Base-by-base conservation (phyloP, 37 sponge, comb jelly and placozoan genomes). In the Crambe crambe region DNA sequence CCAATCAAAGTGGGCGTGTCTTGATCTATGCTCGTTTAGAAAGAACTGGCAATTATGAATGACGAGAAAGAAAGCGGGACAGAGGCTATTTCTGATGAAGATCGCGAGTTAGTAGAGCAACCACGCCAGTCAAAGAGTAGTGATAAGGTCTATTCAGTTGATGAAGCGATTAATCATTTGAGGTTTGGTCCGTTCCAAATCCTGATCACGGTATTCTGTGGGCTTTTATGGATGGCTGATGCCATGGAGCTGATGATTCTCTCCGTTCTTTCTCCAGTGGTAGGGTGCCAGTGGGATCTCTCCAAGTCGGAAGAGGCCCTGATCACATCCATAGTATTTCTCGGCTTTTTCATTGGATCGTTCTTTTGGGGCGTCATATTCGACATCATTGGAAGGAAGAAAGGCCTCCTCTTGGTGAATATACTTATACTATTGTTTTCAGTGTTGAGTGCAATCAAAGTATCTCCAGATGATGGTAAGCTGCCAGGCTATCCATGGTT, bases 171-270 rank as follows among this genome's bases (percentile, higher is more conserved):
- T 8, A 81, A 92, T 54, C 76, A 92, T 42, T 51, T 88, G 15
- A 89, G 93, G 58, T 92, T 92, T 73, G 93, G 93, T n/a, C 30
- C 70, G 10, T 92, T 88, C 58, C 93, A 92, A 42, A 32, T 92
- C n/a, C 64, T 85, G 1, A 41, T 88, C 3, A 78, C 77, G 10
- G 41, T 81, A 0, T 92, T 92, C 65, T 23, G 68, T 32, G 93
- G 89, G 5, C 68, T 87, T 1, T 54, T 76, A 41, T 40, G 74
- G 85, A 15, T 78, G 12, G 76, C 85, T 30, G 85, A 85, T 71
- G 78, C 85, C 23, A 78, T 85, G 78, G 85, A 85, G 56, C 64
- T 85, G 31, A 78, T 85, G 85, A 22, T 85, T 35, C 43, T 85
- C 17, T 76, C 85, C 4, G 72, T 85, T 20, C 73, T 85, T 1